These are phyloP conservation scores for Tauraco hartlaubi DNA, from an alignment of 2,797 vertebrate genomes.

Conservation along the genomic window DNA sequence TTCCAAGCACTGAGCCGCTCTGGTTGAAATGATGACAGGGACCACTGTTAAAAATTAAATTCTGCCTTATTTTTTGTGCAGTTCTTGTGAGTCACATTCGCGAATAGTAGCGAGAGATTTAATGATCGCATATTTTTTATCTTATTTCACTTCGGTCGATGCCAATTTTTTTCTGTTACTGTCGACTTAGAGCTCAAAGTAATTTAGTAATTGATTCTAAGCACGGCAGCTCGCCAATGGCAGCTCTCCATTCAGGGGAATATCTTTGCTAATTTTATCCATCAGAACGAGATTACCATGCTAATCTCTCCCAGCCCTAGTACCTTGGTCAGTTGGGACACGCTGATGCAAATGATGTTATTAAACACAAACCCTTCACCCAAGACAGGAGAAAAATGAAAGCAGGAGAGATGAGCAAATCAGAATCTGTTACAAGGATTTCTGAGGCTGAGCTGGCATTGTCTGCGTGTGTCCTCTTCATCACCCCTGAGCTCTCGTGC, in stretches of 20 bases:
- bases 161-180: slow-evolving; percentile 99
- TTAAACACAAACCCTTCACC: slow-evolving; percentile 82
- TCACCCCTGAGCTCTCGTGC: neutral
- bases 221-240: slow-evolving; percentile 91
- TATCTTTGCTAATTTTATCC: slow-evolving; percentile 99
- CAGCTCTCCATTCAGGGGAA: slow-evolving; percentile 93
- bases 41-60: slow-evolving; percentile 99
- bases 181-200: slow-evolving; percentile 99
- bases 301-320: slow-evolving; percentile 89
- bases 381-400: slow-evolving; percentile 75
- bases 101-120: slow-evolving; percentile 99
- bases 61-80: slow-evolving; percentile 98
- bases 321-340: slow-evolving; percentile 92
- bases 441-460: slow-evolving; percentile 35
- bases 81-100: slow-evolving; percentile 98
- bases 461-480: neutral
- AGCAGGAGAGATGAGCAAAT: slow-evolving; percentile 59
- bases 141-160: slow-evolving; percentile 97
- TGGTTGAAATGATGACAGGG: slow-evolving; percentile 99
- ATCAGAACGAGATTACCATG: slow-evolving; percentile 99
- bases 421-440: slow-evolving; percentile 25
- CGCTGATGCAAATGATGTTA: slow-evolving; percentile 86
- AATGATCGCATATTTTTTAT: slow-evolving; percentile 99
- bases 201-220: slow-evolving; percentile 99
- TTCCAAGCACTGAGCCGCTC: slow-evolving; percentile 69